Base-by-base conservation (phyloP, 2,888 invertebrate genomes). In the Ferdinandea cuprea region DNA sequence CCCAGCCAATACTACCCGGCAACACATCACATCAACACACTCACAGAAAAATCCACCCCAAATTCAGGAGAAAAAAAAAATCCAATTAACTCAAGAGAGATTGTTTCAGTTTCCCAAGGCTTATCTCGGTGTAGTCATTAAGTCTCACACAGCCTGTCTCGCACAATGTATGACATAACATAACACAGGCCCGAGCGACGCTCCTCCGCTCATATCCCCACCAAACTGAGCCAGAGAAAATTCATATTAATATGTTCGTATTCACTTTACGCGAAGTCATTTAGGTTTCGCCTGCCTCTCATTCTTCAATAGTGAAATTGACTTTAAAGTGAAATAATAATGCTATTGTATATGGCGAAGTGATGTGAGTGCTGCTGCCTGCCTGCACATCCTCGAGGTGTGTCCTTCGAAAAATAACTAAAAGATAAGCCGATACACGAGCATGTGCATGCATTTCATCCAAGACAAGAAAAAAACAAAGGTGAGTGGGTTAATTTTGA, bases 21-120 rank as follows among this genome's bases (percentile, higher is more conserved):
- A n/a, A n/a, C n/a, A n/a, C n/a, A n/a, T n/a, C n/a, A 42, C 71
- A 56, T 13, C 46, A 32, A 46, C 21, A 63, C 15, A 63, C 42
- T 42, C 58, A 50, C n/a, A n/a, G n/a, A n/a, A n/a, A 13, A 8
- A 42, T 28, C 46, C 48, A 25, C 4, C 8, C 8, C 52, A 7
- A 30, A 35, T 28, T 59, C 44, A 61, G 44, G 46, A 42, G 3
- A 17, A 44, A 63, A 69, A 61, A 77, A 77, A 78, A 83, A 83
- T 83, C 83, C 83, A 83, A 83, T 83, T 83, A 78, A 83, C 77
- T 83, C 72, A 83, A 83, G 83, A 83, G 83, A 83, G 83, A 78
- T 83, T 83, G 83, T 83, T 83, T 83, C 83, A 73, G 77, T 83
- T 83, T 78, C 83, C 83, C 83, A 83, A 73, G 81, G 83, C 83